Evolutionary conservation across 2,113 vertebrate genomes (phyloP).

Genomic region (Stegastes partitus): DNA sequence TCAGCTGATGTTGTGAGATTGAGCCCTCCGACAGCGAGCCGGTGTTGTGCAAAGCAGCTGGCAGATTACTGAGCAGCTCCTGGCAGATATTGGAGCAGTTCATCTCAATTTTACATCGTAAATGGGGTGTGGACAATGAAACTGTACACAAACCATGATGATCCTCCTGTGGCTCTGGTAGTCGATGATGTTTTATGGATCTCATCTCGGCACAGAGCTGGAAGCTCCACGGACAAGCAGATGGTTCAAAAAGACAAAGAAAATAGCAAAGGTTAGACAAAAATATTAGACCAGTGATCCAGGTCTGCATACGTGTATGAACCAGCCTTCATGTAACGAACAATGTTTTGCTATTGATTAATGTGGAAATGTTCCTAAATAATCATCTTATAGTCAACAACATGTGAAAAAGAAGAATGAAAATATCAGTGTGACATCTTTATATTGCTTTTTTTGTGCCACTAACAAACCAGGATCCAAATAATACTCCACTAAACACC

Average conservation of each 20-base stretch:
- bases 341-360: not conserved
- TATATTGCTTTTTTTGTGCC: not conserved
- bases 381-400: not conserved
- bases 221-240: constrained; percentile 18
- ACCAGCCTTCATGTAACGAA: too few relatives aligned
- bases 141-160: constrained; percentile 60
- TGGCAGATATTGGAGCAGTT: constrained; percentile 57
- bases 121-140: constrained; percentile 63
- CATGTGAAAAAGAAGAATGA: too few relatives aligned
- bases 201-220: constrained; percentile 11
- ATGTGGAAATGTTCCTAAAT: not conserved
- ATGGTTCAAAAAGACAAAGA: constrained; percentile 30
- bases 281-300: not conserved
- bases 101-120: constrained; percentile 58
- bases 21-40: constrained; percentile 36
- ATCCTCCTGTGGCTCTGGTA: constrained; percentile 42
- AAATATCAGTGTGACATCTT: too few relatives aligned
- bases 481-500: not conserved
- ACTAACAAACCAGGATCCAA: not conserved
- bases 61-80: constrained; percentile 50
- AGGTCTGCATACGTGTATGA: not conserved
- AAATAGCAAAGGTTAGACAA: not conserved
- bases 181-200: constrained; percentile 34
- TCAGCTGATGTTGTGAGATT: constrained; percentile 32
- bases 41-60: constrained; percentile 56